A percentile compares a stretch with the other conserved stretches of the same genome.
Evolutionary conservation across 2,888 invertebrate species (phyloP).

Genomic region (Drosophila acutilabella): DNA sequence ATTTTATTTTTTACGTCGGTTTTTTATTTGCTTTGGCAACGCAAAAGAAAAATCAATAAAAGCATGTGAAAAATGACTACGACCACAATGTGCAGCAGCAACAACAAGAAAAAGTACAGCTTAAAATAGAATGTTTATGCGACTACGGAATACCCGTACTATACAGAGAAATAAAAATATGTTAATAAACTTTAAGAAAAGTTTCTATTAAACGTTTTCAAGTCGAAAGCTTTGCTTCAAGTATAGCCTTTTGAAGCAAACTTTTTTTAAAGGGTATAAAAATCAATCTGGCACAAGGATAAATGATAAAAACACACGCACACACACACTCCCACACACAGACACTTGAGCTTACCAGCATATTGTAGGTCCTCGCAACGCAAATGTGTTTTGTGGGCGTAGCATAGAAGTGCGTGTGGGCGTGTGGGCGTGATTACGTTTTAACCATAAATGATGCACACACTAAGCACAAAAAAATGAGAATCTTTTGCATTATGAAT

Average conservation of each 20-base stretch:
- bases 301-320: conserved; percentile 35
- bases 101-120: conserved; percentile 22
- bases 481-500: conserved; percentile 55
- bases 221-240: neutral
- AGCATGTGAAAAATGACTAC: conserved; percentile 50
- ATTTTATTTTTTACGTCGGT: conserved; percentile 9
- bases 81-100: conserved; percentile 51
- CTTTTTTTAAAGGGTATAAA: conserved; percentile 14
- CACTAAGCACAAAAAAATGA: conserved; percentile 3
- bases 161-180: neutral
- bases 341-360: neutral
- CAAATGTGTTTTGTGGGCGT: conserved; percentile 29
- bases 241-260: neutral
- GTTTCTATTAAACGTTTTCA: neutral
- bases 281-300: conserved; percentile 78
- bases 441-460: conserved; percentile 39
- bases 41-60: conserved; percentile 69
- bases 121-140: conserved; percentile 7
- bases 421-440: conserved; percentile 22
- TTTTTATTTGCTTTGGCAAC: conserved; percentile 25
- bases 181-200: neutral
- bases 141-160: neutral
- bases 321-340: neutral
- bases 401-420: conserved; percentile 5
- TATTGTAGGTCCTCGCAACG: conserved; percentile 25